These are phyloP conservation scores for Tympanuchus pallidicinctus DNA, from an alignment of 2,113 vertebrate species.

Conservation along the genomic window DNA sequence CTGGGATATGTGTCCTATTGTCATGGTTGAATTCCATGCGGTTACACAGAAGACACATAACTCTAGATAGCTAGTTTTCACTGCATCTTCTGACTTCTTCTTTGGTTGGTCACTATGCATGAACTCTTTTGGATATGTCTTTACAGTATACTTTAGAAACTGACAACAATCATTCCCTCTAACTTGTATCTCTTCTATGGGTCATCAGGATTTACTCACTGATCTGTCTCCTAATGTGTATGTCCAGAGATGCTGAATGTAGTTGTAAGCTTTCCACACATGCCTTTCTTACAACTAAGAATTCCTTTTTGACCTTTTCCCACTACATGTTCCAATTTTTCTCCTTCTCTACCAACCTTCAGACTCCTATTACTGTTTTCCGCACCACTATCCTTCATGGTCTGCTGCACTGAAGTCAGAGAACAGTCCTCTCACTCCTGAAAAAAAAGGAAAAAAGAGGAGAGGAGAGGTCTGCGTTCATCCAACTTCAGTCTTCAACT, in stretches of 20 bases:
- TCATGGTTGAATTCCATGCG: neutral
- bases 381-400: neutral
- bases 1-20: fast-evolving
- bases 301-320: neutral
- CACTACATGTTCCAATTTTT: neutral
- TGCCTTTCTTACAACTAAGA: neutral
- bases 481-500: neutral
- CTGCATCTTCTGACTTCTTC: neutral
- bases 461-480: neutral
- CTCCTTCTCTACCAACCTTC: neutral
- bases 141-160: neutral
- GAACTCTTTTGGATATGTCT: neutral
- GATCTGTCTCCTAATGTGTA: neutral
- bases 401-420: neutral
- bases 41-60: neutral
- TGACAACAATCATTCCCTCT: neutral
- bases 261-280: neutral
- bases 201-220: neutral
- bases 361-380: neutral
- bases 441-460: neutral
- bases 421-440: neutral
- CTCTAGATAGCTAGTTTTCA: neutral
- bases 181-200: neutral
- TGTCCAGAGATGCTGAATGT: neutral
- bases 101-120: neutral